A percentile compares a stretch with the other conserved stretches of the same genome.
Conservation (phyloP, 2,888 invertebrate genomes). For the Rhaphigaster nebulosa region DNA sequence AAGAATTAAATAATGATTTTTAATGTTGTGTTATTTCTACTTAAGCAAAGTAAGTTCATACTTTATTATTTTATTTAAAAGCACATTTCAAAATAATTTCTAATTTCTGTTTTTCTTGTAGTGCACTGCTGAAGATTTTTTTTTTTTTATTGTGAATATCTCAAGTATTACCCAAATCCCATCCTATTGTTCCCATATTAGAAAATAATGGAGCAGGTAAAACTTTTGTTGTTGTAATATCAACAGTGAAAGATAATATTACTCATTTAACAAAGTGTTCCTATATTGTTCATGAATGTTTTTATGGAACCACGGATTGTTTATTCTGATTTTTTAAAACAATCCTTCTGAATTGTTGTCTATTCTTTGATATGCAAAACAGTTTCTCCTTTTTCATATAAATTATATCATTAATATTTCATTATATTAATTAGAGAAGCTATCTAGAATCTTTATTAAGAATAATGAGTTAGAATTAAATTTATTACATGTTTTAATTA, state of each 20-base stretch:
- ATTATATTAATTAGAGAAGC: background rate
- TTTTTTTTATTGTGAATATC: background rate
- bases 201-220: constrained; percentile 14
- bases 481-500: background rate
- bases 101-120: background rate
- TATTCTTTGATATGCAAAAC: too few species aligned
- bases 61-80: background rate
- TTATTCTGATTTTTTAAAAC: background rate
- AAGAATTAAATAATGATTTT: background rate
- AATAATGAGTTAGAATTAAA: background rate
- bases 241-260: background rate
- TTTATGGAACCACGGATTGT: background rate
- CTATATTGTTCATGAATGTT: background rate
- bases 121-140: background rate
- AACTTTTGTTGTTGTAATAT: background rate
- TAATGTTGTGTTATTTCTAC: background rate
- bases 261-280: background rate
- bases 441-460: background rate
- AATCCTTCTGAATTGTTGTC: background rate
- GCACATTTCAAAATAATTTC: background rate
- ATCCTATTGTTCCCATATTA: constrained; percentile 1
- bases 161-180: background rate
- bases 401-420: background rate
- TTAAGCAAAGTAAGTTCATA: constrained; percentile 11
- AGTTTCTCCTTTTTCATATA: background rate